Conservation (phyloP, 1,140 invertebrate genomes). For the Teleogryllus occipitalis region DNA sequence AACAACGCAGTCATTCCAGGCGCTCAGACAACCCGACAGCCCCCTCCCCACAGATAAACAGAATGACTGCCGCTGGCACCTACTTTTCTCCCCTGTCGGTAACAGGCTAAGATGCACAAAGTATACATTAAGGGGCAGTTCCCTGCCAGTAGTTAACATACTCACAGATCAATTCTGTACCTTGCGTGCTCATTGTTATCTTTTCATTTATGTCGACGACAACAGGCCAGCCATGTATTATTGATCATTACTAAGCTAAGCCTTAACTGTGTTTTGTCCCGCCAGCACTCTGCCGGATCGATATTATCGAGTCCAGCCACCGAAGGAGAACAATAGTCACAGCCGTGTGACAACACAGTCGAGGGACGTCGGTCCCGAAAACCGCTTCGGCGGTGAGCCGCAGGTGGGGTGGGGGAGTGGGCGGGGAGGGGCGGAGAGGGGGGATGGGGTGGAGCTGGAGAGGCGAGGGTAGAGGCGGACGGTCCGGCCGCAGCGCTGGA, state of each 20-base stretch:
- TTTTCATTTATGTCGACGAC: neutral
- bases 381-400: neutral
- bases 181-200: neutral
- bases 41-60: too few species aligned
- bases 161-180: neutral
- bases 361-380: neutral
- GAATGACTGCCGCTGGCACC: too few species aligned
- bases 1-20: too few species aligned
- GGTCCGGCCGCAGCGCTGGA: too few species aligned
- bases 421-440: too few species aligned
- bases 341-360: neutral
- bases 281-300: neutral
- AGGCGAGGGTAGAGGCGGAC: too few species aligned
- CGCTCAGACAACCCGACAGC: too few species aligned
- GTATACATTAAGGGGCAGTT: neutral
- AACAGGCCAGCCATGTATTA: neutral
- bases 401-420: too few species aligned
- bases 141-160: neutral
- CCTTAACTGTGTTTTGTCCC: neutral
- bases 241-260: constrained; percentile 5
- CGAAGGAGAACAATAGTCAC: neutral
- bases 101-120: neutral
- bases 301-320: neutral
- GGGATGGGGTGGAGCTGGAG: too few species aligned
- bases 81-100: too few species aligned